A percentile compares a stretch with the other conserved stretches of the same genome.
These are phyloP conservation scores for Himalopsyche anomala DNA, from an alignment of 2,888 invertebrate genomes.

Conservation along the genomic window DNA sequence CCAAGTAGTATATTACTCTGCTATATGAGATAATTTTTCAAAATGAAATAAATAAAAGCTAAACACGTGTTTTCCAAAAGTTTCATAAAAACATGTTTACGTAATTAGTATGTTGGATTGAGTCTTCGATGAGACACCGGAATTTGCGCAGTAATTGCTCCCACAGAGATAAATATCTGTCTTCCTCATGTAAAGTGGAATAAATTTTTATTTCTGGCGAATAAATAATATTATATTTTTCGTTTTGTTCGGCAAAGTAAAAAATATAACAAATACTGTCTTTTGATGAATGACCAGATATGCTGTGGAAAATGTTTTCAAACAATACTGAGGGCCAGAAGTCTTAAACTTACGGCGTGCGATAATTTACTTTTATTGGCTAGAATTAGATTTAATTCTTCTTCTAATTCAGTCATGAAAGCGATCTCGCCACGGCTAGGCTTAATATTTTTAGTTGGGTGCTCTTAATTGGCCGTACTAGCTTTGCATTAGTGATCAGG, in stretches of 20 bases:
- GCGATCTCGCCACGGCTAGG: too few relatives aligned
- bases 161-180: not conserved
- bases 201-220: conserved; percentile 38
- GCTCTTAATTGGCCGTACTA: too few relatives aligned
- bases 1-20: too few relatives aligned
- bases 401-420: too few relatives aligned
- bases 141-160: conserved; percentile 7
- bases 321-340: conserved; percentile 3
- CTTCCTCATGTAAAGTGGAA: conserved; percentile 35
- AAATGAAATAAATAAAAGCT: too few relatives aligned
- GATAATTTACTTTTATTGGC: too few relatives aligned
- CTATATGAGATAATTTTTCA: too few relatives aligned
- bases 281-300: conserved; percentile 42
- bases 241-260: conserved; percentile 17
- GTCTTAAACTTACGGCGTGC: not conserved
- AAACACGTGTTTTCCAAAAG: too few relatives aligned
- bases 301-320: conserved; percentile 35
- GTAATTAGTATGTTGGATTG: not conserved
- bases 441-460: too few relatives aligned
- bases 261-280: conserved; percentile 37
- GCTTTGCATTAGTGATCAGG: too few relatives aligned
- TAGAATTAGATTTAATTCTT: not conserved
- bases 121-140: not conserved
- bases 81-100: too few relatives aligned
- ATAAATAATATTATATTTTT: conserved; percentile 32